Evolutionary conservation across 30 jellyfish, hydroid and myxozoan species (phyloP), one percentile per base, ranked within the genome.

Genomic region (Cassiopea andromeda): DNA sequence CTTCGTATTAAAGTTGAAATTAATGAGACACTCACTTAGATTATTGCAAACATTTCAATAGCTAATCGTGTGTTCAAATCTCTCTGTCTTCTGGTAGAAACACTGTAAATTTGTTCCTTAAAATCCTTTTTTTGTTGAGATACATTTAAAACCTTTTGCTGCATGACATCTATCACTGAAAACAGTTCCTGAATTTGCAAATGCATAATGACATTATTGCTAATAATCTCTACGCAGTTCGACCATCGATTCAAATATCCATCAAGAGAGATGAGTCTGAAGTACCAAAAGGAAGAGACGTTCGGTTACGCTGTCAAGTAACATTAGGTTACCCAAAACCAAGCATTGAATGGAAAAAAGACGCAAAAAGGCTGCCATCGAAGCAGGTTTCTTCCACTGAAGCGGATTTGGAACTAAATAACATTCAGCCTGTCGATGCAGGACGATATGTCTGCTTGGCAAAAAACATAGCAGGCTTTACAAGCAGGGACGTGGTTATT

Each of bases 371-470:
- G 13, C 8, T 72, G n/a, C 43, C 19, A n/a, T 71, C 94, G 7
- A 54, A 13, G 44, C 61, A 1, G 68, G 18, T 1, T 44, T 7
- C 60, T 44, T 60, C 13, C 70, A 60, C 1, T 45, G 68, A 16
- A 69, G 73, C 75, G 13, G 59, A 44, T 6, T 18, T 87, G 74
- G 13, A 71, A 48, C 19, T 87, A 69, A 46, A 48, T 2, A 69
- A 87, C 50, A 77, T 87, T 9, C 85, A 87, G 61, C 94, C 94
- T 2, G 81, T 16, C 5, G 69, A 87, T 78, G 90, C 94, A 46
- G 94, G 94, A n/a, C 80, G 66, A 1, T 87, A 87, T 60, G 80
- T 57, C 14, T 87, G 94, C 77, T 69, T 38, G 13, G 94, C 94
- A 80, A 77, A 66, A 19, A 87, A 87, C 43, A 50, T 44, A 2